These are phyloP conservation scores for Psix sp. DNA, from an alignment of 1,140 invertebrate genomes.

Conservation along the genomic window DNA sequence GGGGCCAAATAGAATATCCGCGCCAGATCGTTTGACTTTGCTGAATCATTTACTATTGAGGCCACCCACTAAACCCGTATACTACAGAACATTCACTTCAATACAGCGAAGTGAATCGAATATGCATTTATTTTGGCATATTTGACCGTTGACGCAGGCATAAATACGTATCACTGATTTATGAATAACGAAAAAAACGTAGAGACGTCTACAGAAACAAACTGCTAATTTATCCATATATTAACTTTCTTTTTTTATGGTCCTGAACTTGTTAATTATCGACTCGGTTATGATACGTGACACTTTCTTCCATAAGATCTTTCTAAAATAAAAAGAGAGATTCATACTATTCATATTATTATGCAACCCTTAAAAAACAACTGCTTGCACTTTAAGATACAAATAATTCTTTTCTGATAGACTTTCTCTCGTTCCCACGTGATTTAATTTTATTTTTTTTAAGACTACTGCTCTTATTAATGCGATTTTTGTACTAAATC, in stretches of 20 bases:
- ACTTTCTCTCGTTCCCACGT: conserved; percentile 48
- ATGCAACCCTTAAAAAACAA: conserved; percentile 29
- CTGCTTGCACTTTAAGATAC: conserved; percentile 25
- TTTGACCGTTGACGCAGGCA: too few species aligned
- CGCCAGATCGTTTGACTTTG: too few species aligned
- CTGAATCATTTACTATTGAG: too few species aligned
- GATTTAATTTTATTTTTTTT: conserved; percentile 12
- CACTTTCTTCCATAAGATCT: conserved; percentile 16
- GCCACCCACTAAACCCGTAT: too few species aligned
- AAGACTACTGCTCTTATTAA: conserved; percentile 6
- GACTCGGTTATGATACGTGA: conserved; percentile 16
- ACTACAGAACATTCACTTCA: too few species aligned
- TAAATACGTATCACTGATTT: too few species aligned
- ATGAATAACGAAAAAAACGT: background rate
- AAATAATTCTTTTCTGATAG: conserved; percentile 29
- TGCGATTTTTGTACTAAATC: too few species aligned
- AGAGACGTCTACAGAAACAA: background rate
- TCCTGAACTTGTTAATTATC: conserved; percentile 5
- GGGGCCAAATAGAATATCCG: too few species aligned
- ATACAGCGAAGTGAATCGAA: too few species aligned
- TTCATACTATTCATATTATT: conserved; percentile 29
- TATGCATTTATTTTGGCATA: too few species aligned
- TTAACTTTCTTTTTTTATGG: conserved; percentile 25
- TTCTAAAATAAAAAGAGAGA: background rate
- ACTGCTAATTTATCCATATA: background rate